phyloP scores from a whole-genome alignment of 1,140 invertebrate species.

The Drosophila lacteicornis region DNA sequence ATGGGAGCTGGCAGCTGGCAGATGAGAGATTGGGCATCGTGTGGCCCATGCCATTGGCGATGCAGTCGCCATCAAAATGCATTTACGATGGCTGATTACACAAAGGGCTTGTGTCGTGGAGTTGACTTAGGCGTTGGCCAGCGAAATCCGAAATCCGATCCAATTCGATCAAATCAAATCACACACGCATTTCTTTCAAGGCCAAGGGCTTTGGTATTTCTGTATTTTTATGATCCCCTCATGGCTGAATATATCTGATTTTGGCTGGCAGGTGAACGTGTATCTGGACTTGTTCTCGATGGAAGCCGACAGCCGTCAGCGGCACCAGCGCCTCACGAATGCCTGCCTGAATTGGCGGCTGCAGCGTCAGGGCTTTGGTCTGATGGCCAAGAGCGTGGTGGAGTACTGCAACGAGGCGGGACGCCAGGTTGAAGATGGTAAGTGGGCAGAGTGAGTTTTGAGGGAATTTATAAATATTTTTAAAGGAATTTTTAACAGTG shows the following conservation, averaged over 20 bases:
- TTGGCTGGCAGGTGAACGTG: conserved; percentile 63
- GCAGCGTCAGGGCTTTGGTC: conserved; percentile 43
- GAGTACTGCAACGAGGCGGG: conserved; percentile 74
- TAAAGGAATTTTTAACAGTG: no score
- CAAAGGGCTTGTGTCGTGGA: conserved; percentile 28
- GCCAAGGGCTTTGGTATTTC: conserved; percentile 49
- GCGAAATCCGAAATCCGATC: conserved; percentile 40
- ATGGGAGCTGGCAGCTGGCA: conserved; percentile 26
- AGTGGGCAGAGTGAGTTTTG: not conserved
- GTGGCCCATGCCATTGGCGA: conserved; percentile 43
- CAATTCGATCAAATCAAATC: conserved; percentile 42
- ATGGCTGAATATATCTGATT: conserved; percentile 10
- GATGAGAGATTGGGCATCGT: conserved; percentile 48
- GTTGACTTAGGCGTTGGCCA: conserved; percentile 37
- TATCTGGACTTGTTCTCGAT: conserved; percentile 71
- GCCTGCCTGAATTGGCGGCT: conserved; percentile 76
- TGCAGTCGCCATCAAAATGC: conserved; percentile 55
- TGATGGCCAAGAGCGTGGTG: conserved; percentile 71
- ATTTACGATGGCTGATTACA: conserved; percentile 50
- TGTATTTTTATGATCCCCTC: conserved; percentile 41
- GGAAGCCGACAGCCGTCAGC: conserved; percentile 61
- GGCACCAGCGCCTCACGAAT: conserved; percentile 63
- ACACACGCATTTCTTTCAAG: conserved; percentile 58
- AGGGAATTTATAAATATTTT: no score
- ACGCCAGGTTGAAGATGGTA: conserved; percentile 59